These are phyloP conservation scores for Oryzias celebensis DNA, from an alignment of 2,113 vertebrate species.

Conservation along the genomic window DNA sequence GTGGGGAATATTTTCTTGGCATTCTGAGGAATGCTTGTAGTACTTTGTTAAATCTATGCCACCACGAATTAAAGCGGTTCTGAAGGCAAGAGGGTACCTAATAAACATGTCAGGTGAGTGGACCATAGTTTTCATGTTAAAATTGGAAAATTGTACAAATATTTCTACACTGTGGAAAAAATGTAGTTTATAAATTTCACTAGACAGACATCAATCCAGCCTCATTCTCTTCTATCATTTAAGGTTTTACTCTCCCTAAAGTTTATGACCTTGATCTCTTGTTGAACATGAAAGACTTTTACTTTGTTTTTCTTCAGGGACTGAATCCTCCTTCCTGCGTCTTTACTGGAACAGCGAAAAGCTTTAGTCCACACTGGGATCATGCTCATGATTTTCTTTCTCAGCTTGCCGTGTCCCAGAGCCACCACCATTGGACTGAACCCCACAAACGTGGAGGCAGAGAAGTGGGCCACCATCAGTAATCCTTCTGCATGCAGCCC, in stretches of 20 bases:
- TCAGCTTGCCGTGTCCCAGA: slow-evolving; percentile 78
- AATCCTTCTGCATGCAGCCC: slow-evolving; percentile 69
- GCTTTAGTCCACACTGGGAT: slow-evolving; percentile 37
- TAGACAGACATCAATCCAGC: neutral
- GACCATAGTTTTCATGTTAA: too few relatives aligned
- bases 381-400: slow-evolving; percentile 61
- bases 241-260: slow-evolving; percentile 21
- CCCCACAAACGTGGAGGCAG: slow-evolving; percentile 76
- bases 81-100: too few relatives aligned
- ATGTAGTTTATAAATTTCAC: neutral
- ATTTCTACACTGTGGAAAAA: neutral
- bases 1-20: too few relatives aligned
- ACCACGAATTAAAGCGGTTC: too few relatives aligned
- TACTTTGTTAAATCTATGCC: too few relatives aligned
- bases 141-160: too few relatives aligned
- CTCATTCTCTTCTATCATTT: slow-evolving; percentile 15
- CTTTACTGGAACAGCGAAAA: slow-evolving; percentile 19
- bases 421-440: slow-evolving; percentile 82
- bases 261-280: slow-evolving; percentile 25
- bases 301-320: slow-evolving; percentile 24
- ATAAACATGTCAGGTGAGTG: too few relatives aligned
- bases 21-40: too few relatives aligned
- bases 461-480: slow-evolving; percentile 78
- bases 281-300: slow-evolving; percentile 41
- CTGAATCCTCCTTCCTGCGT: neutral